Evolutionary conservation across 2,797 vertebrate genomes (phyloP).

Genomic region (Fundulus diaphanus): DNA sequence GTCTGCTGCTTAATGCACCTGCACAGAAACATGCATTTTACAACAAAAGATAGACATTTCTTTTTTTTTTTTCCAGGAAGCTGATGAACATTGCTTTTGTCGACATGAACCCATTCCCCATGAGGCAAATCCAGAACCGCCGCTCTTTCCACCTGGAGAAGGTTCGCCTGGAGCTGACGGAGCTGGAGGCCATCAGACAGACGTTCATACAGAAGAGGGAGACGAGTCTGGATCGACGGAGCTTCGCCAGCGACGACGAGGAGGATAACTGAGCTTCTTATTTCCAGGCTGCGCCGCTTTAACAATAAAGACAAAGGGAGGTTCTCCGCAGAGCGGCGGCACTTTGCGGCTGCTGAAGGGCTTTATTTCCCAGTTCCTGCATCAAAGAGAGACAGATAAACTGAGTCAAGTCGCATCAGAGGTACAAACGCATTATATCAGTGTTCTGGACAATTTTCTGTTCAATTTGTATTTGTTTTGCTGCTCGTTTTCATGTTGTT

Average conservation of each 20-base stretch:
- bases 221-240: slow-evolving; percentile 84
- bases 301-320: slow-evolving; percentile 30
- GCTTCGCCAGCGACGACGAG: slow-evolving; percentile 94
- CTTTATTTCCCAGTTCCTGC: slow-evolving; percentile 27
- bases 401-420: slow-evolving; percentile 3
- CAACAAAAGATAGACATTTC: no score
- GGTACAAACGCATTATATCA: slow-evolving; percentile 52
- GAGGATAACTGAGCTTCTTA: slow-evolving; percentile 84
- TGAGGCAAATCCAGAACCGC: slow-evolving; percentile 94
- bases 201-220: slow-evolving; percentile 94
- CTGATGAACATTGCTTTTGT: slow-evolving; percentile 92
- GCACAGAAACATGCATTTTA: background rate
- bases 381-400: slow-evolving; percentile 37
- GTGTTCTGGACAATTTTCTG: slow-evolving; percentile 66
- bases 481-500: slow-evolving; percentile 26
- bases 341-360: slow-evolving; percentile 4
- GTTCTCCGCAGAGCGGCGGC: background rate
- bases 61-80: slow-evolving; percentile 79
- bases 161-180: slow-evolving; percentile 93
- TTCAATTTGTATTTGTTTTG: slow-evolving; percentile 25
- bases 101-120: slow-evolving; percentile 97
- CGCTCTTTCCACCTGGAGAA: slow-evolving; percentile 94
- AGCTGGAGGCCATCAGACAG: slow-evolving; percentile 95
- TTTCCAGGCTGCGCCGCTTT: background rate
- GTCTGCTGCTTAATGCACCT: background rate